These are phyloP conservation scores for Phania funesta DNA, from an alignment of 2,888 invertebrate species.

Conservation along the genomic window DNA sequence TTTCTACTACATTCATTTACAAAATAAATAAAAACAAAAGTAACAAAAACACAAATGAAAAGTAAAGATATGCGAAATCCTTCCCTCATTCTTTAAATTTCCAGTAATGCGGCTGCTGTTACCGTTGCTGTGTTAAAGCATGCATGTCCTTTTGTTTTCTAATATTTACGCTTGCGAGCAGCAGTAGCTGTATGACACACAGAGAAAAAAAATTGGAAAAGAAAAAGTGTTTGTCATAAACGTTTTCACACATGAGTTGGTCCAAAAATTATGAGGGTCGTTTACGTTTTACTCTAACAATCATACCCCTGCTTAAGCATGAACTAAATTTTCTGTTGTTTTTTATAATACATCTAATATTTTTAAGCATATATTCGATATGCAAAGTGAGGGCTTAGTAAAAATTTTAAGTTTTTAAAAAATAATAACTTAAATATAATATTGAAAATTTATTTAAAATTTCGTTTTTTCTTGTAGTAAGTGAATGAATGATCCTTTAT, in stretches of 20 bases:
- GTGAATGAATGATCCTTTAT: no score
- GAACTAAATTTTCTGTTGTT: slow-evolving; percentile 31
- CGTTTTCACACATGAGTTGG: slow-evolving; percentile 67
- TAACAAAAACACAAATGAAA: slow-evolving; percentile 9
- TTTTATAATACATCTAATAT: slow-evolving; percentile 16
- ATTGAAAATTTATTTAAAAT: no score
- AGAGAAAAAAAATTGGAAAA: neutral
- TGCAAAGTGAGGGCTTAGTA: slow-evolving; percentile 20
- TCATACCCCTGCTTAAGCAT: neutral
- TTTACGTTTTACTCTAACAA: slow-evolving; percentile 23
- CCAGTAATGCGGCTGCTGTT: neutral
- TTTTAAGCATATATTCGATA: slow-evolving; percentile 26
- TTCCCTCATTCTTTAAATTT: slow-evolving; percentile 23
- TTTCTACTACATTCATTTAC: neutral
- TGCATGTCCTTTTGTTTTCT: slow-evolving; percentile 63
- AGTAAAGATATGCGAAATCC: slow-evolving; percentile 30
- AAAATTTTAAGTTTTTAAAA: neutral
- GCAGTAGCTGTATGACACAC: neutral
- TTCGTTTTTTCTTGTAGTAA: no score
- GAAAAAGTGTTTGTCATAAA: slow-evolving; percentile 64
- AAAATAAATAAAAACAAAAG: slow-evolving; percentile 37
- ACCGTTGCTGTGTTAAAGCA: slow-evolving; percentile 39
- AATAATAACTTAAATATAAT: neutral
- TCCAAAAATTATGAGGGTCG: slow-evolving; percentile 67
- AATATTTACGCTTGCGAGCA: slow-evolving; percentile 34